Evolutionary conservation across 2,888 invertebrate species (phyloP).

Genomic region (Octonoba sinensis): DNA sequence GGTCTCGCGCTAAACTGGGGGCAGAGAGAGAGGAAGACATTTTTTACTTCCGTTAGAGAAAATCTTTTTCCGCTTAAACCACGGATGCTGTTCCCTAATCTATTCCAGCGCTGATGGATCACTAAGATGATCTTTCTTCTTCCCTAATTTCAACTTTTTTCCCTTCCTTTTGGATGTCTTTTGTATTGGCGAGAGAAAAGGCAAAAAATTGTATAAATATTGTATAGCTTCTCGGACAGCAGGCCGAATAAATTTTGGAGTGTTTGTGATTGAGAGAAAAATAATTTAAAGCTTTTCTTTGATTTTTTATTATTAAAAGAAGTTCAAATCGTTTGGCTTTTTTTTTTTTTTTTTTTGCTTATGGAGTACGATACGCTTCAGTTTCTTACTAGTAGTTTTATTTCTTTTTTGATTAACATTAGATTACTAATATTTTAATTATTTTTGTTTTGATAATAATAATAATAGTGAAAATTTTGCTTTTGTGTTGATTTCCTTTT

Average conservation of each 20-base stretch:
- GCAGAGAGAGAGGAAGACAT: too few species aligned
- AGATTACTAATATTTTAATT: too few species aligned
- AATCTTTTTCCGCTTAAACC: conserved; percentile 10
- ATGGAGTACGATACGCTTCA: too few species aligned
- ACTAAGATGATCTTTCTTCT: background rate
- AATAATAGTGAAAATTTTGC: too few species aligned
- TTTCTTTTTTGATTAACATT: too few species aligned
- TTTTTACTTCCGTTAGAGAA: background rate
- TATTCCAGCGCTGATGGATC: conserved; percentile 2
- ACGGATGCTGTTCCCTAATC: conserved; percentile 6
- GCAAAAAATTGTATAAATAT: background rate
- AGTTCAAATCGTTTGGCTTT: too few species aligned
- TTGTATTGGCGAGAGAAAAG: background rate
- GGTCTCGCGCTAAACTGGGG: too few species aligned
- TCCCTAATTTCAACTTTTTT: background rate
- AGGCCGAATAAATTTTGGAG: background rate
- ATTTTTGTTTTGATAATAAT: too few species aligned
- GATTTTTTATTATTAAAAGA: too few species aligned
- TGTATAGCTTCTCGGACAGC: background rate
- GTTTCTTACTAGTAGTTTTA: too few species aligned
- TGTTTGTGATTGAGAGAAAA: conserved; percentile 5
- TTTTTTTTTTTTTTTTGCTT: too few species aligned
- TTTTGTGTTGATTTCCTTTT: too few species aligned
- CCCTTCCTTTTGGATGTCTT: background rate
- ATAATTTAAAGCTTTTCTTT: background rate